phyloP scores from a whole-genome alignment of 2,797 vertebrate species.

The Darevskia nairensis region DNA sequence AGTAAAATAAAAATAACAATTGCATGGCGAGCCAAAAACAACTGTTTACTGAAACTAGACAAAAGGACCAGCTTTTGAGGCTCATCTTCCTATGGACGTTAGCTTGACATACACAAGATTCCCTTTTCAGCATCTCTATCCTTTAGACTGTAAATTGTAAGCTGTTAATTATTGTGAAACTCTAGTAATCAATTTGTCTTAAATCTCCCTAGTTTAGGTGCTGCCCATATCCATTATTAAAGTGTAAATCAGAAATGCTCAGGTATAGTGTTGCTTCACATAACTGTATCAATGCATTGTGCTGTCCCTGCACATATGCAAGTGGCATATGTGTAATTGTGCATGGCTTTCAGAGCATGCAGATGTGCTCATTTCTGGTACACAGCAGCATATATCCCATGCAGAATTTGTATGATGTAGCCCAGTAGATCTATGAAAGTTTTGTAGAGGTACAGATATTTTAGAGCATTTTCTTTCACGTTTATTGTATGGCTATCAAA shows the following conservation, averaged over 20 bases:
- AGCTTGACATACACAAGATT: not conserved
- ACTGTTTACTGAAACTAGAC: slow-evolving; percentile 43
- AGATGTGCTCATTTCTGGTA: slow-evolving; percentile 14
- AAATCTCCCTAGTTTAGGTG: slow-evolving; percentile 49
- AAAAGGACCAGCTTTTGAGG: slow-evolving; percentile 47
- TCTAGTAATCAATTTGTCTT: slow-evolving; percentile 53
- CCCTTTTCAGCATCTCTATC: slow-evolving; percentile 53
- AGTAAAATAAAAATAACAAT: slow-evolving; percentile 24
- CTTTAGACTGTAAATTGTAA: slow-evolving; percentile 56
- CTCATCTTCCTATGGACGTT: slow-evolving; percentile 28
- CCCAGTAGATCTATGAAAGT: slow-evolving; percentile 52
- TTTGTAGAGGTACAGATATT: slow-evolving; percentile 67
- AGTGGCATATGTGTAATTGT: slow-evolving; percentile 39
- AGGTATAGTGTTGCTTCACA: not conserved
- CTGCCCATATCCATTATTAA: slow-evolving; percentile 31
- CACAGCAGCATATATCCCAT: slow-evolving; percentile 51
- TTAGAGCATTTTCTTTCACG: slow-evolving; percentile 57
- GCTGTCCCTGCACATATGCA: slow-evolving; percentile 14
- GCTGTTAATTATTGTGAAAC: slow-evolving; percentile 52
- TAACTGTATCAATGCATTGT: slow-evolving; percentile 26
- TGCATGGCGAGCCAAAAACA: slow-evolving; percentile 13
- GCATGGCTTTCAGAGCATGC: not conserved
- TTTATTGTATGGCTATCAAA: slow-evolving; percentile 69
- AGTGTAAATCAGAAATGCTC: slow-evolving; percentile 53
- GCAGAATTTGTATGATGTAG: slow-evolving; percentile 59